Evolutionary conservation across 2,888 invertebrate genomes (phyloP).

Genomic region (Brachyptera risi): DNA sequence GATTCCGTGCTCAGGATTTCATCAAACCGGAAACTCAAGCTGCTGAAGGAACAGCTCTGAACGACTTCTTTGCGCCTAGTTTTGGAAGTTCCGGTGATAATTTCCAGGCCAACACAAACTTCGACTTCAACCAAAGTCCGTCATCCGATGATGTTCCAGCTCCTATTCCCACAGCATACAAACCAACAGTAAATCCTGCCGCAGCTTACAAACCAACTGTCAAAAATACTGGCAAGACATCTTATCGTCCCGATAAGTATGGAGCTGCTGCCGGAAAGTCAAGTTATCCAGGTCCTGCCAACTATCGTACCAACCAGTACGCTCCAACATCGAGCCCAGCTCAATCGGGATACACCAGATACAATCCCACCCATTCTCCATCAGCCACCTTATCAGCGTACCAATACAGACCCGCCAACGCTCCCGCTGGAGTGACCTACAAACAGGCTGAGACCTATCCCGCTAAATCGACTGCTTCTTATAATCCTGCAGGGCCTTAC

Average conservation of each 20-base stretch:
- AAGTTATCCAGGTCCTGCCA: background rate
- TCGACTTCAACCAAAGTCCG: background rate
- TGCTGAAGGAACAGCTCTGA: background rate
- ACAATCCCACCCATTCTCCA: background rate
- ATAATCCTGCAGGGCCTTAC: slow-evolving; percentile 3
- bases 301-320: background rate
- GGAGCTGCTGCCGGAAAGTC: background rate
- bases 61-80: slow-evolving; percentile 23
- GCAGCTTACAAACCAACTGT: background rate
- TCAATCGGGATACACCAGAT: background rate
- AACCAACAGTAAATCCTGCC: background rate
- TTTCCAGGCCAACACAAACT: no score
- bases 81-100: slow-evolving; percentile 12
- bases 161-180: background rate
- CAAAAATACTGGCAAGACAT: background rate
- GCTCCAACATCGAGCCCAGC: background rate
- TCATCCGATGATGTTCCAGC: background rate
- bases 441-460: background rate
- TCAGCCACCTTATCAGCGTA: background rate
- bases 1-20: slow-evolving; percentile 43
- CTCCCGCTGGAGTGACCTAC: no score
- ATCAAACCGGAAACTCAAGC: slow-evolving; percentile 34
- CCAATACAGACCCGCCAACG: background rate
- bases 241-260: no score
- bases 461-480: background rate